A percentile compares a stretch with the other conserved stretches of the same genome.
Conservation (phyloP, 1,140 invertebrate genomes). For the Hyles vespertilio region DNA sequence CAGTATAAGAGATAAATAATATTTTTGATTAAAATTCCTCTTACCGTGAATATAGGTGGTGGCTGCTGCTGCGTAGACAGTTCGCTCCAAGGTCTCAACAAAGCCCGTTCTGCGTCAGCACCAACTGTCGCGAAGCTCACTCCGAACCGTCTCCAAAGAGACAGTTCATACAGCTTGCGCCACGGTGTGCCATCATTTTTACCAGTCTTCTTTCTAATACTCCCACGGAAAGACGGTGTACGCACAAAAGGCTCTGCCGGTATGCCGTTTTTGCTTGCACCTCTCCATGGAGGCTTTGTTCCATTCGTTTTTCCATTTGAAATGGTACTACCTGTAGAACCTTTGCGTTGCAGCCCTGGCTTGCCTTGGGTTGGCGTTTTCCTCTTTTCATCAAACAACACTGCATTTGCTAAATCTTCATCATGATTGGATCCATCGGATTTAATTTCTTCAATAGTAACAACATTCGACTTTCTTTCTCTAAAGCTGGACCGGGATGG, state of each 20-base stretch:
- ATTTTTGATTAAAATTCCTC: background rate
- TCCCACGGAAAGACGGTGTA: conserved; percentile 60
- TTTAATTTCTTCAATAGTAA: conserved; percentile 68
- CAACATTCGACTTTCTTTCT: conserved; percentile 61
- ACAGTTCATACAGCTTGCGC: conserved; percentile 76
- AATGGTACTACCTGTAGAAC: conserved; percentile 35
- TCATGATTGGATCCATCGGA: conserved; percentile 50
- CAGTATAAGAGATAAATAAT: no score
- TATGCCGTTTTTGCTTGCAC: conserved; percentile 57
- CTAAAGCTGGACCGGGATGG: conserved; percentile 69
- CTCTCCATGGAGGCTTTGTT: conserved; percentile 75
- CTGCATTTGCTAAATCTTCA: conserved; percentile 45
- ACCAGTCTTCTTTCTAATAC: conserved; percentile 53
- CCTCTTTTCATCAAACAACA: conserved; percentile 51
- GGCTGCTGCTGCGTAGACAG: conserved; percentile 45
- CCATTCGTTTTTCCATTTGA: conserved; percentile 49
- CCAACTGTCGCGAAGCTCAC: conserved; percentile 60
- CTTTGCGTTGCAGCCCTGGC: conserved; percentile 43
- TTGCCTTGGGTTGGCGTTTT: conserved; percentile 43
- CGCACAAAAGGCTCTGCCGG: conserved; percentile 54
- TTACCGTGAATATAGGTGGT: conserved; percentile 45
- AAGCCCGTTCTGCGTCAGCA: conserved; percentile 55
- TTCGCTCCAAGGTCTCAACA: conserved; percentile 68
- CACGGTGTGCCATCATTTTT: conserved; percentile 70
- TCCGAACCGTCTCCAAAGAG: conserved; percentile 72